A percentile compares a stretch with the other conserved stretches of the same genome.
Conservation (phyloP, 2,888 invertebrate species). For the Epirrhoe alternata region DNA sequence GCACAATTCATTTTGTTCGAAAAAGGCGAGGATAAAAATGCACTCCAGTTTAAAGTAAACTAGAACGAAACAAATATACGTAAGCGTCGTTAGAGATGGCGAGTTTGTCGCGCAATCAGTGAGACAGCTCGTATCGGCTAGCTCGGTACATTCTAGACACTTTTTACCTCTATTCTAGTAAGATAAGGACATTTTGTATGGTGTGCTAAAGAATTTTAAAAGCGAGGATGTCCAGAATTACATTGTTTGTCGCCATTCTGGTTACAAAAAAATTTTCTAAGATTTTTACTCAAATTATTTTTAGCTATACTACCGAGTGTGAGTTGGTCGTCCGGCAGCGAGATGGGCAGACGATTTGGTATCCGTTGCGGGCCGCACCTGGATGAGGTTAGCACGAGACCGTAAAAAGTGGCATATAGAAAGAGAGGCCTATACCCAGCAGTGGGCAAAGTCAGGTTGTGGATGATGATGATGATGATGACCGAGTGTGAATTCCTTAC, state of each 20-base stretch:
- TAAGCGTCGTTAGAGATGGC: conserved; percentile 62
- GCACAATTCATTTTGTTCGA: not conserved
- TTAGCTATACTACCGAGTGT: too few relatives aligned
- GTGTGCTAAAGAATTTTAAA: conserved; percentile 20
- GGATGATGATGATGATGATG: too few relatives aligned
- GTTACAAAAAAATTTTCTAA: too few relatives aligned
- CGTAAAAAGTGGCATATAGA: too few relatives aligned
- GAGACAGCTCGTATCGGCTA: conserved; percentile 61
- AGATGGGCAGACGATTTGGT: too few relatives aligned
- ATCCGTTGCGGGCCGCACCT: too few relatives aligned
- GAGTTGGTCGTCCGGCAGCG: too few relatives aligned
- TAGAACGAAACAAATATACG: conserved; percentile 68
- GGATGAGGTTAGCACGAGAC: too few relatives aligned
- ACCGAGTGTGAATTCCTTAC: too few relatives aligned
- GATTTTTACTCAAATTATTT: too few relatives aligned
- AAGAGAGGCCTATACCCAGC: too few relatives aligned
- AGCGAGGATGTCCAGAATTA: not conserved
- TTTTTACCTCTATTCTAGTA: conserved; percentile 38
- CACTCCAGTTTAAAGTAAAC: conserved; percentile 51
- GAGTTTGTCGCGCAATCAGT: conserved; percentile 70
- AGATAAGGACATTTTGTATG: conserved; percentile 27
- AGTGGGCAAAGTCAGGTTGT: too few relatives aligned
- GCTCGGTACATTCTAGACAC: conserved; percentile 37
- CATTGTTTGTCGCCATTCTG: not conserved
- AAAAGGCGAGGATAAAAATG: conserved; percentile 13